Percentiles rank a stretch among this genome's conserved stretches.
These are phyloP conservation scores for Proctacanthus coquilletti DNA, from an alignment of 1,140 invertebrate genomes.

Conservation along the genomic window DNA sequence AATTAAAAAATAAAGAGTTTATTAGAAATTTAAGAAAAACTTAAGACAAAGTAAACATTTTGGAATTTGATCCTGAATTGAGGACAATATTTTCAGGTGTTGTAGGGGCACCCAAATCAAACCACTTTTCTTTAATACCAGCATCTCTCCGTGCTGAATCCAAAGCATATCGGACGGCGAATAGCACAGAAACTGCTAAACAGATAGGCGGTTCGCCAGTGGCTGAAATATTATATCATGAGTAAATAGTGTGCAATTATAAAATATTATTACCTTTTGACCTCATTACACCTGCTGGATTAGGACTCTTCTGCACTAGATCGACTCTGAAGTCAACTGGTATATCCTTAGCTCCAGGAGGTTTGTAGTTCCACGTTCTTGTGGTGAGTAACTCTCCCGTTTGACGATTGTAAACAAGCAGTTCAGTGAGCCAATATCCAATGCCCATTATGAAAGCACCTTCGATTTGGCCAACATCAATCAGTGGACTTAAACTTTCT, in stretches of 20 bases:
- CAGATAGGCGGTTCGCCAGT: constrained; percentile 65
- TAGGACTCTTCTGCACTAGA: constrained; percentile 53
- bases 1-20: too few relatives aligned
- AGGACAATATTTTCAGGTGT: constrained; percentile 16
- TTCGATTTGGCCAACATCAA: constrained; percentile 67
- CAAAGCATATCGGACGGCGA: constrained; percentile 58
- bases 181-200: constrained; percentile 42
- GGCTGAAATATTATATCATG: constrained; percentile 31
- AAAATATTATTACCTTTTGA: constrained; percentile 49
- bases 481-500: constrained; percentile 50
- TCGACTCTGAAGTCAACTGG: constrained; percentile 66
- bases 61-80: not conserved
- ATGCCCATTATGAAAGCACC: constrained; percentile 75
- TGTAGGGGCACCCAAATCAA: constrained; percentile 27
- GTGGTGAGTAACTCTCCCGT: constrained; percentile 54
- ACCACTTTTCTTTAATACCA: constrained; percentile 29
- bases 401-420: constrained; percentile 43
- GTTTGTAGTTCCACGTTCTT: constrained; percentile 69
- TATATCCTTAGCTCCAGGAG: constrained; percentile 65
- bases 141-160: constrained; percentile 41
- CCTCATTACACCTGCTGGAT: constrained; percentile 51
- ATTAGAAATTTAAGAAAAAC: not conserved
- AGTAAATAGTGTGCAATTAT: constrained; percentile 1
- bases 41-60: not conserved
- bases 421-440: constrained; percentile 61